Conservation (phyloP, 1,140 invertebrate species). For the Sarcophaga peregrina region DNA sequence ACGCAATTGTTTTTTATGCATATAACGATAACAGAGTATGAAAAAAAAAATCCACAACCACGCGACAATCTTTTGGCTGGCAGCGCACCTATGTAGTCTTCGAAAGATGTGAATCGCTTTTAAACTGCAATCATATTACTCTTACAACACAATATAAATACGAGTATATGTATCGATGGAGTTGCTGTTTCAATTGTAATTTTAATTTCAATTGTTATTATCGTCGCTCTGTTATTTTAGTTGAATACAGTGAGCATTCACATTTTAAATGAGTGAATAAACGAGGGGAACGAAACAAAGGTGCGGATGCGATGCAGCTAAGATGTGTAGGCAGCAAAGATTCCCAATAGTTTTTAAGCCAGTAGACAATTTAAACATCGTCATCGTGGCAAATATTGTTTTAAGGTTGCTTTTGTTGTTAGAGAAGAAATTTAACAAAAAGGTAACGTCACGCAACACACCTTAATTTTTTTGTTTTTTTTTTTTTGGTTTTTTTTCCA, state of each 20-base stretch:
- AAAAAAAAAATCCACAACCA: conserved; percentile 20
- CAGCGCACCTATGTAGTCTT: conserved; percentile 35
- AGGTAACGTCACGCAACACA: conserved; percentile 37
- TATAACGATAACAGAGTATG: neutral
- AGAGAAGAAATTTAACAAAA: conserved; percentile 7
- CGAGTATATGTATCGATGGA: conserved; percentile 30
- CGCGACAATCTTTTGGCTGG: conserved; percentile 42
- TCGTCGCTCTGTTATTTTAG: conserved; percentile 20
- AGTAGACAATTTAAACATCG: conserved; percentile 14
- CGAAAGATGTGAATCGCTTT: conserved; percentile 36
- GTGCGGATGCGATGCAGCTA: conserved; percentile 31
- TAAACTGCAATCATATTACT: neutral
- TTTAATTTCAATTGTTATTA: conserved; percentile 42
- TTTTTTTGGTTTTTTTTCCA: no score
- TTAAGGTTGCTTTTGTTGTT: neutral
- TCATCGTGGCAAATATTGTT: neutral
- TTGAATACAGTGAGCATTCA: neutral
- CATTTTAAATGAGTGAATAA: conserved; percentile 23
- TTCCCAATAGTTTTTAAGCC: conserved; percentile 34
- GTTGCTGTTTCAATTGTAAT: conserved; percentile 43
- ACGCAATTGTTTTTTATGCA: conserved; percentile 19
- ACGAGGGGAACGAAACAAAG: neutral
- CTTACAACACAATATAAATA: neutral
- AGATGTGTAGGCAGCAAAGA: conserved; percentile 31
- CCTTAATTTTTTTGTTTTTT: conserved; percentile 32